Conservation (phyloP, 1,140 invertebrate genomes). For the Drosophila mojavensis region DNA sequence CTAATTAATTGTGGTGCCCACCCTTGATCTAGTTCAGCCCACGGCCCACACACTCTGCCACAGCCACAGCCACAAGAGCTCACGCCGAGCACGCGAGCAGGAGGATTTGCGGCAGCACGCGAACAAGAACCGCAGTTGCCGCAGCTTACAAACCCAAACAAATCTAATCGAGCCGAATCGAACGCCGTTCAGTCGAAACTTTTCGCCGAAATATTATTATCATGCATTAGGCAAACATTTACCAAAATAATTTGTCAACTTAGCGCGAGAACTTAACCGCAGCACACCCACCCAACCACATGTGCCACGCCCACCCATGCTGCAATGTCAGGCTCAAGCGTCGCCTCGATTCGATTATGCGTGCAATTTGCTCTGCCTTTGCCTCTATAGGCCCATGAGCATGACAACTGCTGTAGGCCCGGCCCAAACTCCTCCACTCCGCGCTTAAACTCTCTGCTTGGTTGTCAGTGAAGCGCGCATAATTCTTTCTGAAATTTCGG, state of each 20-base stretch:
- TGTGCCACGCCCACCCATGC: conserved; percentile 2
- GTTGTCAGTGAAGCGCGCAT: conserved; percentile 57
- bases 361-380: conserved; percentile 35
- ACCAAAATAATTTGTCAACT: conserved; percentile 82
- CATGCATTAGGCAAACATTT: conserved; percentile 77
- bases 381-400: not conserved
- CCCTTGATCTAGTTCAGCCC: conserved; percentile 24
- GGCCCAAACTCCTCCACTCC: not conserved
- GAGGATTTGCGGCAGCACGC: conserved; percentile 45
- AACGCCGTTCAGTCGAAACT: conserved; percentile 12
- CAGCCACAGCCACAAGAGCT: not conserved
- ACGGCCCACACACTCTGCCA: not conserved
- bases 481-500: conserved; percentile 78
- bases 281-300: conserved; percentile 37
- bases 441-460: not conserved
- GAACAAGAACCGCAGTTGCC: conserved; percentile 59
- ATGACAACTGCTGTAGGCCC: conserved; percentile 13
- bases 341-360: conserved; percentile 45
- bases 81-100: not conserved
- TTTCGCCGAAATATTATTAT: conserved; percentile 70
- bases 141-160: conserved; percentile 48
- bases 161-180: conserved; percentile 17
- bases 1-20: conserved; percentile 70
- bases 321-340: not conserved
- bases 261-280: conserved; percentile 69